Percentiles rank a stretch among this genome's conserved stretches.
phyloP scores from a whole-genome alignment of 2,797 vertebrate genomes.

The Sebastes matsubarae region DNA sequence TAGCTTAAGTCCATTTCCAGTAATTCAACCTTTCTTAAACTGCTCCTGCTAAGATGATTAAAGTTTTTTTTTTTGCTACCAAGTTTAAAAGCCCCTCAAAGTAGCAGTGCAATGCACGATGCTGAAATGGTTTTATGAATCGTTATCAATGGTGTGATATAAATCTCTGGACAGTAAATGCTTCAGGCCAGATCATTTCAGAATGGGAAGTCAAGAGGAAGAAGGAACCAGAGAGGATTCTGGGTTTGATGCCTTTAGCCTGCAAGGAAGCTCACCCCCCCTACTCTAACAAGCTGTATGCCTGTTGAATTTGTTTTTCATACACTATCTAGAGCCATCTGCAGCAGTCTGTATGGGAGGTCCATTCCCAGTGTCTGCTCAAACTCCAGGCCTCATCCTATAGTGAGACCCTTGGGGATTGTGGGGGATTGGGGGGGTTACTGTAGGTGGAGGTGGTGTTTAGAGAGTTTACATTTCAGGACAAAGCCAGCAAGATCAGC shows the following conservation, averaged over 20 bases:
- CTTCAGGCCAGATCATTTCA: not conserved
- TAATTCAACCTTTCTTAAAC: conserved; percentile 44
- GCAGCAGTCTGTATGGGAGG: conserved; percentile 37
- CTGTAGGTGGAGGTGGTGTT: conserved; percentile 7
- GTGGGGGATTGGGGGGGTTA: not conserved
- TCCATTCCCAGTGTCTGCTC: conserved; percentile 10
- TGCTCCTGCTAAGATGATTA: conserved; percentile 15
- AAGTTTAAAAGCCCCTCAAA: not conserved
- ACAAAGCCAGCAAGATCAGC: conserved; percentile 1
- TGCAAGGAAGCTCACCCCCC: not conserved
- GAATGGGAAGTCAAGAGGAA: conserved; percentile 6
- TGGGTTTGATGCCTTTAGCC: conserved; percentile 5
- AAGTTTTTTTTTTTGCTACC: not conserved
- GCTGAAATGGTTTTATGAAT: not conserved
- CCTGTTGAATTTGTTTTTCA: conserved; percentile 33
- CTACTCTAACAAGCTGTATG: not conserved
- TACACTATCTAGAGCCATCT: conserved; percentile 16
- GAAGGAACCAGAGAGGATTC: not conserved
- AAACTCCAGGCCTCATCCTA: conserved; percentile 9
- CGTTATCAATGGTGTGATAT: conserved; percentile 5
- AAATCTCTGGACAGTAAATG: conserved; percentile 14
- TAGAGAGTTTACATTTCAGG: not conserved
- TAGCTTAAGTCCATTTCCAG: conserved; percentile 52
- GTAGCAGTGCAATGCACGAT: not conserved
- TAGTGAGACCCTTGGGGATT: not conserved